Evolutionary conservation across 2,113 vertebrate species (phyloP), one percentile per base, ranked within the genome.

Genomic region (Thryonomys swinderianus): DNA sequence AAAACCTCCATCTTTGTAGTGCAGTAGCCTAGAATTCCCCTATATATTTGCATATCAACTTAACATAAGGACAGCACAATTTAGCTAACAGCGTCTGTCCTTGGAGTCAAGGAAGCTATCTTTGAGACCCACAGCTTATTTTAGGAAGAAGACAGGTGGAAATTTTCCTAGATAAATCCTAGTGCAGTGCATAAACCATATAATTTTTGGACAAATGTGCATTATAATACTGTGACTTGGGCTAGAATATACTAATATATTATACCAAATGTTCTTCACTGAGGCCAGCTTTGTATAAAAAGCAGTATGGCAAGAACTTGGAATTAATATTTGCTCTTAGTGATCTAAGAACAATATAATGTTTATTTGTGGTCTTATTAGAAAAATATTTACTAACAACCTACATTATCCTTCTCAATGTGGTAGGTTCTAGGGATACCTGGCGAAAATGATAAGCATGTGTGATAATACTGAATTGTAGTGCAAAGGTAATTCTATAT

Each of bases 141-240:
- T 51, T 64, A 90, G n/a, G n/a, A 82, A 14, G 25, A 62, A 5
- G 2, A 59, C 23, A 78, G 16, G 14, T 90, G 13, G 25, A 61
- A 48, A 64, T 91, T 91, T 90, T 17, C 80, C 59, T 55, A 27
- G n/a, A 85, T 17, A 94, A 85, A n/a, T 61, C 9, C 30, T 93
- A 61, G n/a, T 71, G 64, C 17, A 59, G 7, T 69, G 23, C 34
- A 76, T 69, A 6, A 95, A 82, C 18, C n/a, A 10, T 55, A 42
- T 61, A 79, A 5, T 69, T 79, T 91, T 78, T 25, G 11, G 32
- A 83, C 11, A 76, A 76, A 66, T 40, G 32, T 37, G 21, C 62
- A 61, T 69, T 42, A 61, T n/a, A 82, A 74, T 32, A 61, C 40
- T 51, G 18, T 51, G 21, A 57, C 21, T 67, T 81, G 5, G 7